phyloP scores from a whole-genome alignment of 2,888 invertebrate species.

The Eupithecia pulchellata region DNA sequence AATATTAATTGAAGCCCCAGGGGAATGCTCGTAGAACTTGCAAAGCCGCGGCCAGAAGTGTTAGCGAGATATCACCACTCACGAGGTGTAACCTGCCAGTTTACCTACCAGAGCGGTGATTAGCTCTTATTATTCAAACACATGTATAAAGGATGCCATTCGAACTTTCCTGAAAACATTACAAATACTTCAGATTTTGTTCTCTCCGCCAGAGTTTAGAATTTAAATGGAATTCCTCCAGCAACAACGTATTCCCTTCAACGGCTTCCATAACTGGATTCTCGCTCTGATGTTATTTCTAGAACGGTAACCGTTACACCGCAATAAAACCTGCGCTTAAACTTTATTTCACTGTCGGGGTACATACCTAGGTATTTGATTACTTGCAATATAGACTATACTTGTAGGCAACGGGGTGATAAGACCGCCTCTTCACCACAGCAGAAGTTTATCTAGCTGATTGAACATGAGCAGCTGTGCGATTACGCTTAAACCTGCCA shows the following conservation, averaged over 20 bases:
- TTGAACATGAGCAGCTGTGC: too few relatives aligned
- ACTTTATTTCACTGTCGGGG: not conserved
- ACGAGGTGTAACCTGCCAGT: too few relatives aligned
- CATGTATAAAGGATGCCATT: not conserved
- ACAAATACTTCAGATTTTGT: not conserved
- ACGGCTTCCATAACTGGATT: not conserved
- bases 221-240: constrained; percentile 3
- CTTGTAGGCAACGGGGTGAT: not conserved
- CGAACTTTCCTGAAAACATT: not conserved
- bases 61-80: too few relatives aligned
- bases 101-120: too few relatives aligned
- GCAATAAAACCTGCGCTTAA: not conserved
- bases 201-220: not conserved
- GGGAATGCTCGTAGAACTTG: too few relatives aligned
- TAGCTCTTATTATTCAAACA: not conserved
- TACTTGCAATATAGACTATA: not conserved
- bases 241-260: not conserved
- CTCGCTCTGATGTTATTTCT: constrained; percentile 6
- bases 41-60: too few relatives aligned
- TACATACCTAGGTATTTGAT: not conserved
- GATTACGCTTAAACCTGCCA: too few relatives aligned
- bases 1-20: too few relatives aligned
- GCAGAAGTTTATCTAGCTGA: too few relatives aligned
- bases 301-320: not conserved
- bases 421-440: not conserved